Conservation (phyloP, 2,888 invertebrate species). For the Hirtodrosophila confusa region DNA sequence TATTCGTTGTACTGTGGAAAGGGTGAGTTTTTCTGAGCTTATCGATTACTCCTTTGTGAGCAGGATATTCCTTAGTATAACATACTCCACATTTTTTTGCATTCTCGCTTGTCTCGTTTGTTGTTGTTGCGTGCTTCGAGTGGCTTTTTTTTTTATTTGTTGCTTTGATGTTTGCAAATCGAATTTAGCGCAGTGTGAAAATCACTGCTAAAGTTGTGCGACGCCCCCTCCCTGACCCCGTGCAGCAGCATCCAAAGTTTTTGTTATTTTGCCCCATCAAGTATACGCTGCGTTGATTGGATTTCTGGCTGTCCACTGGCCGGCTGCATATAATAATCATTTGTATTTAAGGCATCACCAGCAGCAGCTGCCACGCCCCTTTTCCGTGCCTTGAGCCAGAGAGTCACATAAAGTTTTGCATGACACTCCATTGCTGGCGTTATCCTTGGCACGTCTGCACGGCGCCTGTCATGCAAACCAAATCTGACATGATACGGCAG, state of each 20-base stretch:
- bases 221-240: too few species aligned
- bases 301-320: slow-evolving; percentile 65
- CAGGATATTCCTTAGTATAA: slow-evolving; percentile 18
- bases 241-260: background rate
- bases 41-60: too few species aligned
- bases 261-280: slow-evolving; percentile 37
- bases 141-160: slow-evolving; percentile 20
- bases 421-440: slow-evolving; percentile 49
- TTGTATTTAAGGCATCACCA: slow-evolving; percentile 49
- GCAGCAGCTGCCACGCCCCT: slow-evolving; percentile 16
- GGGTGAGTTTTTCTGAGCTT: too few species aligned
- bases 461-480: slow-evolving; percentile 67
- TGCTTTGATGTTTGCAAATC: slow-evolving; percentile 75
- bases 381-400: background rate
- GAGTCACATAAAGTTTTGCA: slow-evolving; percentile 25
- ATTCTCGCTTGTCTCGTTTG: slow-evolving; percentile 25
- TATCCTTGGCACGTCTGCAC: slow-evolving; percentile 73
- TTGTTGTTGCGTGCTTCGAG: slow-evolving; percentile 4
- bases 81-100: slow-evolving; percentile 7
- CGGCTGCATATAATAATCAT: slow-evolving; percentile 58
- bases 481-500: slow-evolving; percentile 75
- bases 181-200: slow-evolving; percentile 60
- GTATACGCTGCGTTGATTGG: slow-evolving; percentile 75
- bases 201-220: slow-evolving; percentile 24
- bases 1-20: too few species aligned